Conservation (phyloP, 1,140 invertebrate species). For the Daktulosphaira vitifoliae region DNA sequence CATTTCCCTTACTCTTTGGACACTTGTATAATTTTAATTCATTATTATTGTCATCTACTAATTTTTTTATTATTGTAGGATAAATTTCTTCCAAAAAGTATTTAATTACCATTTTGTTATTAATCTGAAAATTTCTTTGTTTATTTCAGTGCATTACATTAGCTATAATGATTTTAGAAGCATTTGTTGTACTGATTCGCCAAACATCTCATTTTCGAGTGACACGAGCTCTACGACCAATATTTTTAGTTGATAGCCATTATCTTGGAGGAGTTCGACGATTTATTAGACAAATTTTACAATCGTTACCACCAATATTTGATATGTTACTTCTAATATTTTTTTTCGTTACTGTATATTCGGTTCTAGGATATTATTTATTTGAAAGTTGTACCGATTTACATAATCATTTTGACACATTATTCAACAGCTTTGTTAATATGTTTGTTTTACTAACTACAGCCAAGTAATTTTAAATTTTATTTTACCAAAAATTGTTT, state of each 20-base stretch:
- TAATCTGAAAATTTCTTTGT: too few relatives aligned
- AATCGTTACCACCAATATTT: constrained; percentile 77
- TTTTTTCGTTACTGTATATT: constrained; percentile 79
- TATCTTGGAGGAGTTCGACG: constrained; percentile 66
- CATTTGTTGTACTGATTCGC: constrained; percentile 67
- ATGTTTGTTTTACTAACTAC: constrained; percentile 85
- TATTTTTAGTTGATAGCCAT: constrained; percentile 80
- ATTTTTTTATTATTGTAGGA: too few relatives aligned
- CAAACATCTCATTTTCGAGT: constrained; percentile 81
- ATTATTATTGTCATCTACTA: too few relatives aligned
- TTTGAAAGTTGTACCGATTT: constrained; percentile 65
- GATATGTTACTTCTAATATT: constrained; percentile 78
- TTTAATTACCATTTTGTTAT: too few relatives aligned
- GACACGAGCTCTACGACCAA: constrained; percentile 75
- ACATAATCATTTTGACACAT: constrained; percentile 58
- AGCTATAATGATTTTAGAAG: constrained; percentile 75
- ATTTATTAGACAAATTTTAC: constrained; percentile 67
- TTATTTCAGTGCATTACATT: constrained; percentile 61
- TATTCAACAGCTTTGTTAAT: constrained; percentile 77
- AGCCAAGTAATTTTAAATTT: constrained; percentile 64
- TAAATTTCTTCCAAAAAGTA: too few relatives aligned
- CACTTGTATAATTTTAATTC: too few relatives aligned
- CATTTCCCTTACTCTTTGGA: too few relatives aligned
- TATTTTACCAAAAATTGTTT: background rate
- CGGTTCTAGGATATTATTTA: constrained; percentile 72